phyloP scores from a whole-genome alignment of 2,888 invertebrate genomes.

The Chymomyza caudatula region DNA sequence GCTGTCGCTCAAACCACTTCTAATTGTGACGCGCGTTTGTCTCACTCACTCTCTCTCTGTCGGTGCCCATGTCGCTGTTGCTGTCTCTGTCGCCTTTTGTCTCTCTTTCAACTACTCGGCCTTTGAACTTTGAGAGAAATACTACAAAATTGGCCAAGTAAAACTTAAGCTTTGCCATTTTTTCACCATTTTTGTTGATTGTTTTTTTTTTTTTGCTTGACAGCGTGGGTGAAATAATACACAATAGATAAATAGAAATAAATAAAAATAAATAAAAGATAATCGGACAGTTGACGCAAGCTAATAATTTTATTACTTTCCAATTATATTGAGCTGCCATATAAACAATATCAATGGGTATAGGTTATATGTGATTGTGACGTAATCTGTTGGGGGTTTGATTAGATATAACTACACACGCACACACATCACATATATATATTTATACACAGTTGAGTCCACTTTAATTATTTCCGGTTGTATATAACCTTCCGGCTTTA shows the following conservation, averaged over 20 bases:
- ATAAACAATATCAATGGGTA: slow-evolving; percentile 8
- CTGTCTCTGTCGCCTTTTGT: neutral
- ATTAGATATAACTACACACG: slow-evolving; percentile 40
- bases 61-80: neutral
- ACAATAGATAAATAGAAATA: slow-evolving; percentile 5
- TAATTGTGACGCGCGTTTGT: slow-evolving; percentile 53
- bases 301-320: slow-evolving; percentile 58
- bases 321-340: slow-evolving; percentile 47
- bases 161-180: slow-evolving; percentile 2
- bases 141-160: neutral
- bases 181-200: slow-evolving; percentile 1
- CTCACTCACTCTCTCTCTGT: neutral
- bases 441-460: too few relatives aligned
- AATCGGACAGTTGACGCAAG: slow-evolving; percentile 54
- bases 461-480: neutral
- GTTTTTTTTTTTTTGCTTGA: neutral
- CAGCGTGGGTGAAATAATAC: slow-evolving; percentile 41
- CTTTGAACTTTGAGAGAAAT: slow-evolving; percentile 3
- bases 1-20: slow-evolving; percentile 55
- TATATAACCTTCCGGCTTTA: neutral
- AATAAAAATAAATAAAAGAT: neutral
- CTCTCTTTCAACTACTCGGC: neutral
- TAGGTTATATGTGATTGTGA: slow-evolving; percentile 22
- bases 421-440: too few relatives aligned
- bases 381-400: slow-evolving; percentile 24